Conservation (phyloP, 2,888 invertebrate genomes). For the Ophraella communa region DNA sequence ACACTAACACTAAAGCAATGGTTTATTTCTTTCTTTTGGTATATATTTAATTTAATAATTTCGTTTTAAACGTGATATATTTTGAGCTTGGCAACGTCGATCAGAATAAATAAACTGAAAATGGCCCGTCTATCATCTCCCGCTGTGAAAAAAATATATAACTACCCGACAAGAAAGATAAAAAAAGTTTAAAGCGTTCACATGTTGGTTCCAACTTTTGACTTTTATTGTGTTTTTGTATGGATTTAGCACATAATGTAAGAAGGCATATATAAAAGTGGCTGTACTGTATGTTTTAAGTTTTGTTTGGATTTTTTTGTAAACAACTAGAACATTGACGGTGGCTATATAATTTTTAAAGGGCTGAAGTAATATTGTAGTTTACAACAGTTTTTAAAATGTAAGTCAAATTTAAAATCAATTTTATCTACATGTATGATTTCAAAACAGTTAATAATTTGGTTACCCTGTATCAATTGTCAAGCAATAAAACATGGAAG, state of each 20-base stretch:
- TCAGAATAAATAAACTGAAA: not conserved
- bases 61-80: not conserved
- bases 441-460: too few relatives aligned
- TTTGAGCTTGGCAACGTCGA: not conserved
- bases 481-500: too few relatives aligned
- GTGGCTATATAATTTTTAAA: not conserved
- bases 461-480: too few relatives aligned
- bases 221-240: conserved; percentile 3
- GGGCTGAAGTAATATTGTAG: not conserved
- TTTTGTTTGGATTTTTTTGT: not conserved
- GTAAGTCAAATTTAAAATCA: too few relatives aligned
- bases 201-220: not conserved
- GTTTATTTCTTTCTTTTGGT: too few relatives aligned
- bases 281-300: not conserved
- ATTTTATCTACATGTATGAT: too few relatives aligned
- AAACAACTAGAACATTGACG: not conserved
- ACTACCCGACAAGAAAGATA: not conserved
- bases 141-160: conserved; percentile 7
- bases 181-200: not conserved
- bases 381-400: not conserved
- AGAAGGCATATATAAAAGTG: not conserved
- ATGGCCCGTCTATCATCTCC: conserved; percentile 4
- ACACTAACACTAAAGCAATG: too few relatives aligned
- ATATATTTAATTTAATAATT: too few relatives aligned
- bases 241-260: not conserved